Evolutionary conservation across 2,113 vertebrate genomes (phyloP).

Genomic region (Stegostoma tigrinum): DNA sequence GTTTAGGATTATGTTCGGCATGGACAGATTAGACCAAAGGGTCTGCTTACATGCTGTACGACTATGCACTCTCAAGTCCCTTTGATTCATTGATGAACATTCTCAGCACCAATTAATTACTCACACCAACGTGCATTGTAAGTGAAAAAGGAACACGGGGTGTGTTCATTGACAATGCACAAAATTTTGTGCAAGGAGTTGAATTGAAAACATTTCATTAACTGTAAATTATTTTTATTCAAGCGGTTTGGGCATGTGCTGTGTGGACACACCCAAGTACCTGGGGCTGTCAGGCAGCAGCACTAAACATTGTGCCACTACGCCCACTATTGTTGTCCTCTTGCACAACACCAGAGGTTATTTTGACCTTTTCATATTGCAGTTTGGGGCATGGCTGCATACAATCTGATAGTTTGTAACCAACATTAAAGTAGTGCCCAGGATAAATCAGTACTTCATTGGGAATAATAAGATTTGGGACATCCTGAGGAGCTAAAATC

Average conservation of each 20-base stretch:
- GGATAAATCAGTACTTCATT: background rate
- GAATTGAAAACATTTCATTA: background rate
- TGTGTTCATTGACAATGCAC: background rate
- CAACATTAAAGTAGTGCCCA: background rate
- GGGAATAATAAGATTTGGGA: background rate
- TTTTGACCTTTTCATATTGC: background rate
- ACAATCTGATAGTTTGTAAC: background rate
- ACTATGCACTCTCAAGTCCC: background rate
- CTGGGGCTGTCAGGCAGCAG: too few relatives aligned
- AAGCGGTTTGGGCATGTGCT: too few relatives aligned
- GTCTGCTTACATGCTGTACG: too few relatives aligned
- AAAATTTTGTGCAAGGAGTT: background rate
- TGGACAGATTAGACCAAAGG: too few relatives aligned
- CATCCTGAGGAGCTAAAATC: background rate
- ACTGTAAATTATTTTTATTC: background rate
- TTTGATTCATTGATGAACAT: background rate
- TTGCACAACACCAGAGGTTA: background rate
- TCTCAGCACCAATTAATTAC: background rate
- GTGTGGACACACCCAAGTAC: too few relatives aligned
- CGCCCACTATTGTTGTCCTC: background rate
- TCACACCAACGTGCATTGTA: background rate
- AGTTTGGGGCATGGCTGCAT: background rate
- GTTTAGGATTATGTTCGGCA: too few relatives aligned
- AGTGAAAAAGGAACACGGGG: background rate
- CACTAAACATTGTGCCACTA: background rate